phyloP scores from a whole-genome alignment of 2,113 vertebrate genomes.

The Forbesichthys agassizii region DNA sequence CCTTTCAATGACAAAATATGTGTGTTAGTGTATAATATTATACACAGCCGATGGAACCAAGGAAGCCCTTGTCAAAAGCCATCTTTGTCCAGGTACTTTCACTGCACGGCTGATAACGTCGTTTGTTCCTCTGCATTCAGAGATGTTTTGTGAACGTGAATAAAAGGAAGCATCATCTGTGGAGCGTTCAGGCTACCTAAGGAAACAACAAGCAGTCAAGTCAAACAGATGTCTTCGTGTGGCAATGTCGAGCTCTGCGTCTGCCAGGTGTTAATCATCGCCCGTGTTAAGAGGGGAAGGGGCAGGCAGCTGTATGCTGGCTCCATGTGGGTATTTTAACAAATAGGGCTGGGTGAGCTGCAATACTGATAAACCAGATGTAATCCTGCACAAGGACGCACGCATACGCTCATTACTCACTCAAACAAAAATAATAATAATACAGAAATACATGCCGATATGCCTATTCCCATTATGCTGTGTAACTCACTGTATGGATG shows the following conservation, averaged over 20 bases:
- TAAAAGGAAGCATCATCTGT: slow-evolving; percentile 20
- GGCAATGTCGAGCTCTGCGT: slow-evolving; percentile 41
- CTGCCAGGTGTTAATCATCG: slow-evolving; percentile 68
- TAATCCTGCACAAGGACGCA: slow-evolving; percentile 21
- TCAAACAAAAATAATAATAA: background rate
- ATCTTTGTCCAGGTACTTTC: too few species aligned
- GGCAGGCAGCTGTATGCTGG: slow-evolving; percentile 42
- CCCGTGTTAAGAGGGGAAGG: slow-evolving; percentile 35
- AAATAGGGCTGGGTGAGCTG: slow-evolving; percentile 31
- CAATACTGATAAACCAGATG: slow-evolving; percentile 28
- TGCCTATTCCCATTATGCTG: background rate
- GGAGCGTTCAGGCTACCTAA: slow-evolving; percentile 28
- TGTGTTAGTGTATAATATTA: too few species aligned
- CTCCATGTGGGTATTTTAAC: slow-evolving; percentile 38
- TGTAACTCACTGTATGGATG: background rate
- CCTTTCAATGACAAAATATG: too few species aligned
- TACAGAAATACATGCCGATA: background rate
- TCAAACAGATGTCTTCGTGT: slow-evolving; percentile 55
- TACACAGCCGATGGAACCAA: too few species aligned
- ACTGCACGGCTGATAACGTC: too few species aligned
- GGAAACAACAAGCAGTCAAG: slow-evolving; percentile 38
- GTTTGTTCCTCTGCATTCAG: background rate
- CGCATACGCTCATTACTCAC: background rate
- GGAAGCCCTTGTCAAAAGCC: too few species aligned
- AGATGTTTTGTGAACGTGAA: background rate